Conservation (phyloP, 1,140 invertebrate species). For the Formica exsecta region DNA sequence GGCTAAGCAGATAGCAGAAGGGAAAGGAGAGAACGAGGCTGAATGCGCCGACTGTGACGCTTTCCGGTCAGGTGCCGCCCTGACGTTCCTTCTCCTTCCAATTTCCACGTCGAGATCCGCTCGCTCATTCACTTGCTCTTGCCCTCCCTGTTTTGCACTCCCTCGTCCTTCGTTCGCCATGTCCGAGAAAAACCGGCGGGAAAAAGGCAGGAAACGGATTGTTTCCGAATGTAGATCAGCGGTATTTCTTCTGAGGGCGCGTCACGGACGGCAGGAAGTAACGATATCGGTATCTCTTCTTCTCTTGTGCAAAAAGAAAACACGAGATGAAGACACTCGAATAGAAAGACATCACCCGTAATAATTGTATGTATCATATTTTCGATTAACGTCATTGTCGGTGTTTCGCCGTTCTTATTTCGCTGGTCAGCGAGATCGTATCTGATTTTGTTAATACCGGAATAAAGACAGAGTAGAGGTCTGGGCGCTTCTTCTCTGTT, state of each 20-base stretch:
- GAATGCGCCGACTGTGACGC: conserved; percentile 84
- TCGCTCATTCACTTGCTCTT: conserved; percentile 75
- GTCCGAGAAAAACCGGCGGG: conserved; percentile 31
- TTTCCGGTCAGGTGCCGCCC: conserved; percentile 85
- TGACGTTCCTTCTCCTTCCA: conserved; percentile 81
- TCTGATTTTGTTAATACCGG: conserved; percentile 34
- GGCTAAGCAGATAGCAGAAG: conserved; percentile 66
- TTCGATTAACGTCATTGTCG: conserved; percentile 23
- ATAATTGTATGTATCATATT: conserved; percentile 36
- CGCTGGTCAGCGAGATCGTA: conserved; percentile 60
- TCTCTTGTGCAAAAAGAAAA: not conserved
- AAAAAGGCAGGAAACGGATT: conserved; percentile 61
- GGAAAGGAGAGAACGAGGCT: conserved; percentile 81
- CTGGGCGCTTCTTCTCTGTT: conserved; percentile 69
- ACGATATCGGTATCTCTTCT: conserved; percentile 6
- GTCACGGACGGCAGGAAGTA: not conserved
- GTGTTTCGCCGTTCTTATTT: conserved; percentile 35
- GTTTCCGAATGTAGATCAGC: conserved; percentile 39
- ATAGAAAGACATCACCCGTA: conserved; percentile 6
- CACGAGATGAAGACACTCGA: not conserved
- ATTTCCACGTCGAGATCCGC: conserved; percentile 74
- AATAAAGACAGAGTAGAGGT: conserved; percentile 59
- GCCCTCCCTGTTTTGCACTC: conserved; percentile 57
- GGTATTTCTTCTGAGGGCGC: not conserved
- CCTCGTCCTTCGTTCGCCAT: conserved; percentile 43